Conservation (phyloP, 2,113 vertebrate genomes). For the Nesoenas mayeri region DNA sequence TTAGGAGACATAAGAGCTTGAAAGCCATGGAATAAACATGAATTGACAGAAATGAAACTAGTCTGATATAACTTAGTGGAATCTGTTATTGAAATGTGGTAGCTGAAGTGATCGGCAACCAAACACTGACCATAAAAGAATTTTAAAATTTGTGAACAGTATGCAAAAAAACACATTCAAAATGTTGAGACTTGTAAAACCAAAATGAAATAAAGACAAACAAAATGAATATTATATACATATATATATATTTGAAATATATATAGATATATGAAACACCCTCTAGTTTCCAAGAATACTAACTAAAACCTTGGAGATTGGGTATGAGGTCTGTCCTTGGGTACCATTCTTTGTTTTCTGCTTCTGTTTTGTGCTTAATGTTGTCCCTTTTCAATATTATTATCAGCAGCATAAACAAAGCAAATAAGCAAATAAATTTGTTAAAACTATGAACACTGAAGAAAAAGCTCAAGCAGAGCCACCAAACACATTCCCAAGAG, state of each 20-base stretch:
- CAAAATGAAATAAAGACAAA: not conserved
- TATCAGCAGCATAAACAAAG: not conserved
- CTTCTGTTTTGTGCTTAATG: not conserved
- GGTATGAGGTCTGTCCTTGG: not conserved
- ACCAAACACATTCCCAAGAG: not conserved
- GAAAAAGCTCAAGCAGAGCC: not conserved
- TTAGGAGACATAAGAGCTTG: not conserved
- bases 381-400: not conserved
- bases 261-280: not conserved
- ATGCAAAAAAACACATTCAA: not conserved
- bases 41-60: slow-evolving; percentile 28
- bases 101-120: not conserved
- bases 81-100: not conserved
- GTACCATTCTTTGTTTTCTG: not conserved
- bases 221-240: not conserved
- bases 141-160: not conserved
- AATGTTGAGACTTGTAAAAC: not conserved
- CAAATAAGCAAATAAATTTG: not conserved
- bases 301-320: not conserved
- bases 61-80: not conserved
- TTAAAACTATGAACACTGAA: not conserved
- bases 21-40: not conserved
- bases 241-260: not conserved
- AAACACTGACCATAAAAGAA: not conserved
- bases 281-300: not conserved